Evolutionary conservation across 2,113 vertebrate genomes (phyloP).

Genomic region (Cochlearius cochlearius): DNA sequence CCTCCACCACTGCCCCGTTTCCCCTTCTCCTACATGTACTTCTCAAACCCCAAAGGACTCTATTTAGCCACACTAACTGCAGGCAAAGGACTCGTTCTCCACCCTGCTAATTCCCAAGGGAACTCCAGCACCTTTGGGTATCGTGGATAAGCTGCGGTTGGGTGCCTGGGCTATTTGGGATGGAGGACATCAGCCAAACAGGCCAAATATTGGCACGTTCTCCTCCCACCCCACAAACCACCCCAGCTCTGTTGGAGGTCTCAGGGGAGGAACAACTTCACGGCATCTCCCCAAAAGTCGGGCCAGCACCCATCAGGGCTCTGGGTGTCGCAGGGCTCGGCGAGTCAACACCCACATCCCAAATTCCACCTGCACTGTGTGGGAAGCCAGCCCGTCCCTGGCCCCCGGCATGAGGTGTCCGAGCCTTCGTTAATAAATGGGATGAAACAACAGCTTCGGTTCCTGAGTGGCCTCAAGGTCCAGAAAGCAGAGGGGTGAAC

Average conservation of each 20-base stretch:
- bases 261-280: neutral
- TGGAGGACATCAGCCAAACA: neutral
- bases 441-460: neutral
- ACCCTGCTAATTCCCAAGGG: neutral
- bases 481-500: neutral
- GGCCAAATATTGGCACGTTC: fast-evolving
- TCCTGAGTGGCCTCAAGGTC: neutral
- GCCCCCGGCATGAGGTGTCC: neutral
- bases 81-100: neutral
- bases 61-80: neutral
- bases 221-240: neutral
- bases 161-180: neutral
- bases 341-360: neutral
- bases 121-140: neutral
- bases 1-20: neutral
- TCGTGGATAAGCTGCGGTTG: fast-evolving
- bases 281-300: neutral
- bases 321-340: neutral
- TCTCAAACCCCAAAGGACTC: neutral
- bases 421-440: neutral
- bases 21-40: neutral
- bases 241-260: neutral
- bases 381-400: neutral
- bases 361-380: neutral
- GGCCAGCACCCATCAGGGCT: neutral